Base-by-base conservation (phyloP, 2,113 vertebrate genomes). In the Lagopus muta region DNA sequence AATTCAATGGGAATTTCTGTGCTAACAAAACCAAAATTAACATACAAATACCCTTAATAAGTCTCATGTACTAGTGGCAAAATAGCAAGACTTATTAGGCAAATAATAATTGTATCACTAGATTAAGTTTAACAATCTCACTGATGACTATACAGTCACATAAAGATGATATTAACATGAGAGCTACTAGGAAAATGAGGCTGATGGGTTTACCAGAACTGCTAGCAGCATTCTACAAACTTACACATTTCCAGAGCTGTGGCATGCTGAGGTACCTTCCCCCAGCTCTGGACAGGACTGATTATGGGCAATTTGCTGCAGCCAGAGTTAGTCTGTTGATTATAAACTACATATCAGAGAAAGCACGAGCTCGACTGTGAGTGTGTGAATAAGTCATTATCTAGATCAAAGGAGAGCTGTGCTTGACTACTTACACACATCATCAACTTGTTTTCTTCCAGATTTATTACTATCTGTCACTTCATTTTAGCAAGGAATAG, bases 341-440 rank as follows among this genome's bases (percentile, higher is more conserved):
- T 94, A 94, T 94, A 89, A 94, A 19, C 54, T 38, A 14, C 13
- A 6, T 42, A 71, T 66, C 66, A 91, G n/a, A 83, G 82, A 74
- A 82, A 87, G 79, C 11, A 58, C 87, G 92, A 88, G 82, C 95
- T 65, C 84, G 73, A 87, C 89, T 89, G 52, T 34, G 72, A 92
- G 75, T 69, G 55, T 91, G 92, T 78, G 78, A 91, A 74, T 70
- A 95, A 90, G 88, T 95, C 92, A 74, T 84, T 92, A 97, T 82
- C 82, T 88, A 91, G 66, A 32, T 89, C 93, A 92, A 91, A 95
- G 82, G 78, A 70, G 47, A 90, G 64, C 67, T 89, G 52, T 1
- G 6, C 79, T 88, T 92, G 75, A 90, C 90, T 94, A 57, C 61
- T 27, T 78, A 90, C 75, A 74, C 88, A 76, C 69, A 78, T 94